A percentile compares a stretch with the other conserved stretches of the same genome.
Evolutionary conservation across 2,888 invertebrate species (phyloP).

Genomic region (Acheta domesticus): DNA sequence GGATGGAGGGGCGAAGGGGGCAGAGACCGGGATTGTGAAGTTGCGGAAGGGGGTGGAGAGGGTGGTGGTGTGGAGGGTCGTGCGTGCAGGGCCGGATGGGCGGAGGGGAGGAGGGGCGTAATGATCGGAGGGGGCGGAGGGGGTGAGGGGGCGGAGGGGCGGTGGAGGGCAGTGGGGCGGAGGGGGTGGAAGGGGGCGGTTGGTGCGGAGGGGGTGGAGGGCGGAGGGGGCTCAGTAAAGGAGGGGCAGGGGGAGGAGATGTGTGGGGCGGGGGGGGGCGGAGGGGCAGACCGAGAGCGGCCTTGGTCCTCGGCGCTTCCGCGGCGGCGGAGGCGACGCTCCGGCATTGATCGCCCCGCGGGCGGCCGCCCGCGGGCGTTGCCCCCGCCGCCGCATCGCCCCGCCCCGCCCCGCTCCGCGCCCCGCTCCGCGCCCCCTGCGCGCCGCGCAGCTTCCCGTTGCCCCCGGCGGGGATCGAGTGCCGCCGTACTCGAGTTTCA

Average conservation of each 20-base stretch:
- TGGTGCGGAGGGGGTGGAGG: no score
- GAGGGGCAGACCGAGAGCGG: background rate
- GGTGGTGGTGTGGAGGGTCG: no score
- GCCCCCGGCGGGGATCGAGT: background rate
- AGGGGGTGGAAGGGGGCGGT: no score
- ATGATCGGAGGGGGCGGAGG: no score
- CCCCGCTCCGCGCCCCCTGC: no score
- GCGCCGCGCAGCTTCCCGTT: background rate
- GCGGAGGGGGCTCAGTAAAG: no score
- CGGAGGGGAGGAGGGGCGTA: no score
- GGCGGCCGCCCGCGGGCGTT: background rate
- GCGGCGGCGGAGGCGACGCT: conserved; percentile 2
- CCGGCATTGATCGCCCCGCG: background rate
- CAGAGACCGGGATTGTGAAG: no score
- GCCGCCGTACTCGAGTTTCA: background rate
- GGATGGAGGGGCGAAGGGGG: no score
- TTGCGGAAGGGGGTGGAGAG: no score
- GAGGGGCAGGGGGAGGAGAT: background rate
- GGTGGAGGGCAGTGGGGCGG: background rate
- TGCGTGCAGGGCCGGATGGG: no score
- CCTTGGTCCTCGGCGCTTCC: background rate
- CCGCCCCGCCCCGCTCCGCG: background rate
- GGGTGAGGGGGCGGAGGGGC: background rate
- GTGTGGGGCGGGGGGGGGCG: background rate
- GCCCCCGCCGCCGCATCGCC: background rate